Evolutionary conservation across 2,888 invertebrate genomes (phyloP).

Genomic region (Drosophila colorata): DNA sequence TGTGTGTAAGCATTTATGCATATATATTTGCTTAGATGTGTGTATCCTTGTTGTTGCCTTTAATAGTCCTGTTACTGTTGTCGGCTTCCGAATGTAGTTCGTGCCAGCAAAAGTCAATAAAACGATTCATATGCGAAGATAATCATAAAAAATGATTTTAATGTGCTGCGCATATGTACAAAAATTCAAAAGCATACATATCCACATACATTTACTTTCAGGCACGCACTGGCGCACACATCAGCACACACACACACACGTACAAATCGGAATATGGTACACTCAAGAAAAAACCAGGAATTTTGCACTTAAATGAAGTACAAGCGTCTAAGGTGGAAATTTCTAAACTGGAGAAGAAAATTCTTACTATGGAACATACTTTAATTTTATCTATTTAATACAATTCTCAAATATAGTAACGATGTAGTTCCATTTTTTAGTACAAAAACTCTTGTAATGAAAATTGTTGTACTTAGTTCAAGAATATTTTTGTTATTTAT

Average conservation of each 20-base stretch:
- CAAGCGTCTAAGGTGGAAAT: too few relatives aligned
- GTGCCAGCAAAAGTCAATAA: slow-evolving; percentile 52
- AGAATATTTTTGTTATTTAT: too few relatives aligned
- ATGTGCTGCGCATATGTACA: slow-evolving; percentile 28
- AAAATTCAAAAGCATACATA: slow-evolving; percentile 1
- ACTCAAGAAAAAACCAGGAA: neutral
- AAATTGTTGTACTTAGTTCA: too few relatives aligned
- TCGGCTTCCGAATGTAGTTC: neutral
- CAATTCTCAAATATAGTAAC: too few relatives aligned
- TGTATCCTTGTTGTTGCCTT: slow-evolving; percentile 4
- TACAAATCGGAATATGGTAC: neutral
- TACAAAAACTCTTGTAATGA: too few relatives aligned
- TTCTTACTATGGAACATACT: too few relatives aligned
- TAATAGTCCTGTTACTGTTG: neutral
- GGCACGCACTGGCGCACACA: neutral
- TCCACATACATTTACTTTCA: neutral
- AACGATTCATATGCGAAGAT: slow-evolving; percentile 66
- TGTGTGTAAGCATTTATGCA: neutral
- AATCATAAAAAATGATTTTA: slow-evolving; percentile 69
- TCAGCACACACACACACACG: neutral
- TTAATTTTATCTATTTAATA: too few relatives aligned
- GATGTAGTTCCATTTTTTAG: too few relatives aligned
- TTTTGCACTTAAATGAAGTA: too few relatives aligned
- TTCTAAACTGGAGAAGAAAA: too few relatives aligned
- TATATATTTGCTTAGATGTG: neutral